Percentiles rank a stretch among this genome's conserved stretches.
phyloP scores from a whole-genome alignment of 2,888 invertebrate species.

The Perithous albicinctus region DNA sequence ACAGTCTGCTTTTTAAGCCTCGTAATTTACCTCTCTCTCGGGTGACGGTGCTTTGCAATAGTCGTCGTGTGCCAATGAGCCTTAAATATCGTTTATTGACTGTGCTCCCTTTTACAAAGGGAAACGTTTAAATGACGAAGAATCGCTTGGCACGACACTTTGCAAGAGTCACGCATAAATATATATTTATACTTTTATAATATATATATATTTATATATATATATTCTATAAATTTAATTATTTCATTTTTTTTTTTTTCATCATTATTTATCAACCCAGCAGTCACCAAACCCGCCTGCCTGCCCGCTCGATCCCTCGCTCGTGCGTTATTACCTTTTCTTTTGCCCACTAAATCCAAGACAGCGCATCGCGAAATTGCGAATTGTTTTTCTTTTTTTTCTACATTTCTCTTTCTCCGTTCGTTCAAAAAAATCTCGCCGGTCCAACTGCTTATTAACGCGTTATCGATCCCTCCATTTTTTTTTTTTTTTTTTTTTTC shows the following conservation, averaged over 20 bases:
- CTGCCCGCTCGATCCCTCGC: conserved; percentile 11
- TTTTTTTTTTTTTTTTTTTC: conserved; percentile 30
- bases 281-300: conserved; percentile 34
- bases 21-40: conserved; percentile 78
- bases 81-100: conserved; percentile 72
- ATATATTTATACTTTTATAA: conserved; percentile 73
- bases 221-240: conserved; percentile 67
- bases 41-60: conserved; percentile 71
- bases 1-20: conserved; percentile 84
- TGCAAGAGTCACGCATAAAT: conserved; percentile 79
- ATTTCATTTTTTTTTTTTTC: conserved; percentile 66
- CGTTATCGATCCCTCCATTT: not conserved
- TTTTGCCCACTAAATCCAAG: conserved; percentile 36
- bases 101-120: conserved; percentile 70
- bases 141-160: conserved; percentile 74
- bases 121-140: conserved; percentile 68
- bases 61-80: conserved; percentile 70
- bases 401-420: conserved; percentile 37
- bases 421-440: conserved; percentile 14
- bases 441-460: conserved; percentile 28
- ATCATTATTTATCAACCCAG: conserved; percentile 71
- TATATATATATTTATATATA: conserved; percentile 70
- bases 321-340: conserved; percentile 28
- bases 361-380: conserved; percentile 50
- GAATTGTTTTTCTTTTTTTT: conserved; percentile 19